A percentile compares a stretch with the other conserved stretches of the same genome.
These are phyloP conservation scores for Nephila pilipes DNA, from an alignment of 1,140 invertebrate species.

Conservation along the genomic window DNA sequence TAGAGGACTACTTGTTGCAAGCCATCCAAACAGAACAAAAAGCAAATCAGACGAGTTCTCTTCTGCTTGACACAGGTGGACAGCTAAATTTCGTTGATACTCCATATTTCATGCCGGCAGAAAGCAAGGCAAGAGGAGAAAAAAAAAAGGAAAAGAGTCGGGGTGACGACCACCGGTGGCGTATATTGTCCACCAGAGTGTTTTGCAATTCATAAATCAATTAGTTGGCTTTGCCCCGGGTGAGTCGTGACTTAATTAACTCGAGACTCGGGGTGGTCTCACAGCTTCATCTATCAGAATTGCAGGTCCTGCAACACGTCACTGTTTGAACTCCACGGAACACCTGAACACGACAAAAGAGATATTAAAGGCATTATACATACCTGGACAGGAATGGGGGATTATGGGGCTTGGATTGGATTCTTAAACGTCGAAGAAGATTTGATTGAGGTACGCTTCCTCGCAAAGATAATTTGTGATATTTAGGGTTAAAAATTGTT, in stretches of 20 bases:
- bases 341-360: conserved; percentile 16
- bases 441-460: no score
- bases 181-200: conserved; percentile 43
- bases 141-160: no score
- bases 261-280: conserved; percentile 58
- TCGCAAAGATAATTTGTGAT: no score
- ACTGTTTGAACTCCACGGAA: neutral
- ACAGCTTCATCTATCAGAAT: conserved; percentile 5
- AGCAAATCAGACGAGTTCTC: neutral
- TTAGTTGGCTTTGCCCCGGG: conserved; percentile 40
- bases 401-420: neutral
- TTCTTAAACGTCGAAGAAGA: no score
- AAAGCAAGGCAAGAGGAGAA: neutral
- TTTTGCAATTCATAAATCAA: conserved; percentile 64
- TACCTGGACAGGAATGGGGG: conserved; percentile 11
- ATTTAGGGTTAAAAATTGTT: no score
- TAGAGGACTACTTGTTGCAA: conserved; percentile 1
- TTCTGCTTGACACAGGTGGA: neutral
- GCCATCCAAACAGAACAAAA: neutral
- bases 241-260: conserved; percentile 62
- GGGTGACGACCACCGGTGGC: conserved; percentile 62
- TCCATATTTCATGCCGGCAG: conserved; percentile 47
- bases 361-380: neutral
- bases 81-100: conserved; percentile 47
- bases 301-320: conserved; percentile 15